Conservation (phyloP, 2,113 vertebrate genomes). For the Dipodomys merriami region DNA sequence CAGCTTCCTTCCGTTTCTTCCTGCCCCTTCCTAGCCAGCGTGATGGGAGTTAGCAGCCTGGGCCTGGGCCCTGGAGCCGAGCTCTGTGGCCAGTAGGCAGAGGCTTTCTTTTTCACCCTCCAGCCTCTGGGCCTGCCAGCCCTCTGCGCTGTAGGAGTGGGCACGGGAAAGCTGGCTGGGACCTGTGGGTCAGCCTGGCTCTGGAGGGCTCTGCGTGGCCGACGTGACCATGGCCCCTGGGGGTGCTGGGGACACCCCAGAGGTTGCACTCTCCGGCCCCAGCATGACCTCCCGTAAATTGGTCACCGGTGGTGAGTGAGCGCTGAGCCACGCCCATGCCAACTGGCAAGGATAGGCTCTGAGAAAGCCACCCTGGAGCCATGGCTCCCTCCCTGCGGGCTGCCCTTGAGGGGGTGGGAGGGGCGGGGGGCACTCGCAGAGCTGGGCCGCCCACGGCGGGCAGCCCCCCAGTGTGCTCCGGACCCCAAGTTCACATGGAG, state of each 20-base stretch:
- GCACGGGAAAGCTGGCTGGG: rapidly evolving
- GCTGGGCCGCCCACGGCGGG: too few species aligned
- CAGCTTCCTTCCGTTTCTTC: not conserved
- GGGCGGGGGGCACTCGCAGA: too few species aligned
- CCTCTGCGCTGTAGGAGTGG: not conserved
- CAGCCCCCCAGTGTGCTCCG: too few species aligned
- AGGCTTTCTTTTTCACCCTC: not conserved
- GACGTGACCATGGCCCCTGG: rapidly evolving
- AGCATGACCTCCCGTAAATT: not conserved
- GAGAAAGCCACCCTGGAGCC: not conserved
- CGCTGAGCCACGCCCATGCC: too few species aligned
- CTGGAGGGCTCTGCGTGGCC: not conserved
- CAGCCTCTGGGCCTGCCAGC: not conserved
- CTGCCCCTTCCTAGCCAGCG: not conserved
- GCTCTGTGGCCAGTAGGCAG: too few species aligned
- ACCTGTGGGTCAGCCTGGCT: too few species aligned
- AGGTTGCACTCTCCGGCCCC: not conserved
- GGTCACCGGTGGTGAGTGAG: not conserved
- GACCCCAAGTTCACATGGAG: too few species aligned
- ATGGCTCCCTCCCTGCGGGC: too few species aligned
- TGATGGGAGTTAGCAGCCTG: not conserved
- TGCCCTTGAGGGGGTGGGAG: not conserved
- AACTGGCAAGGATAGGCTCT: not conserved
- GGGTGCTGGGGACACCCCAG: not conserved
- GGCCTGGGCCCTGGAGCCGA: not conserved